Conservation (phyloP, 2,113 vertebrate genomes). For the Tretioscincus oriximinensis region DNA sequence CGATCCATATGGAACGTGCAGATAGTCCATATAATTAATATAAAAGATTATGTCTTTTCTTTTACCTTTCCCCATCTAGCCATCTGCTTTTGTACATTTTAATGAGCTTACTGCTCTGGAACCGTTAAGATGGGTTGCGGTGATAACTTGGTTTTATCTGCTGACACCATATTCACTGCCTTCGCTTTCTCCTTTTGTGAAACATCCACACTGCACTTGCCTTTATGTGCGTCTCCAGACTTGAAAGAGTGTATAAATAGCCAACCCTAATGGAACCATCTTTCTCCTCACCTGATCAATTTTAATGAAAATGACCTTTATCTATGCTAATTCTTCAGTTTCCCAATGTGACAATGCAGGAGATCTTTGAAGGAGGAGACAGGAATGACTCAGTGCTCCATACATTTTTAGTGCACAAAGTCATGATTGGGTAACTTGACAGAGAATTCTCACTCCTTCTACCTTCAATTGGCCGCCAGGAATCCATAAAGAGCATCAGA, state of each 20-base stretch:
- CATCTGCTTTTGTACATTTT: background rate
- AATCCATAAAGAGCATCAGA: background rate
- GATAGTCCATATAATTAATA: background rate
- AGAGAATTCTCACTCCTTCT: background rate
- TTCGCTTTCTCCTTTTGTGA: background rate
- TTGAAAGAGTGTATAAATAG: background rate
- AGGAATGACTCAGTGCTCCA: background rate
- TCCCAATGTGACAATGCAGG: background rate
- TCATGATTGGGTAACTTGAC: background rate
- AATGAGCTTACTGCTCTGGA: background rate
- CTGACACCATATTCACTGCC: background rate
- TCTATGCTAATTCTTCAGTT: constrained; percentile 23
- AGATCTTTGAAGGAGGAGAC: background rate
- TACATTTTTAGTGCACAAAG: background rate
- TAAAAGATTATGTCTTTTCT: background rate
- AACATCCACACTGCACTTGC: background rate
- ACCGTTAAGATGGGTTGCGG: background rate
- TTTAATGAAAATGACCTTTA: constrained; percentile 37
- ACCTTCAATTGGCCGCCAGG: background rate
- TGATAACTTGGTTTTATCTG: constrained; percentile 15
- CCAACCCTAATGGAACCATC: background rate
- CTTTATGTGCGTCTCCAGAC: constrained; percentile 7
- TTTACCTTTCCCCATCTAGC: no score
- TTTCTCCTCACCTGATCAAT: constrained; percentile 8
- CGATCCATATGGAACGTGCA: background rate